phyloP scores from a whole-genome alignment of 1,140 invertebrate species.

The Trissolcus basalis region DNA sequence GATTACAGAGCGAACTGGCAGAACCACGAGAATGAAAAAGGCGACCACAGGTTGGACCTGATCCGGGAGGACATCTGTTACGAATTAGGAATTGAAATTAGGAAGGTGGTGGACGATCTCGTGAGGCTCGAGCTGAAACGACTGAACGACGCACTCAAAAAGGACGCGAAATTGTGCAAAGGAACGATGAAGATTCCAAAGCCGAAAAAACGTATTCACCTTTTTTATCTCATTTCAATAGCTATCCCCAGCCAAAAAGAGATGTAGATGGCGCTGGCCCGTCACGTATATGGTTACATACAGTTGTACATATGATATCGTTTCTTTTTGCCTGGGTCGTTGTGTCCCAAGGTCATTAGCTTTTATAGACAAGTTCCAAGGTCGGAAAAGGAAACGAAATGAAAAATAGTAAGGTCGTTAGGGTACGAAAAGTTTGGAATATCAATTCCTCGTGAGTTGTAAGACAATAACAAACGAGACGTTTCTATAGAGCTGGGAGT shows the following conservation, averaged over 20 bases:
- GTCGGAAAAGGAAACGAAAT: too few relatives aligned
- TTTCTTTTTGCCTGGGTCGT: too few relatives aligned
- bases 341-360: too few relatives aligned
- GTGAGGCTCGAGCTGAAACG: constrained; percentile 78
- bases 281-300: too few relatives aligned
- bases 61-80: constrained; percentile 75
- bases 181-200: constrained; percentile 67
- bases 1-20: constrained; percentile 75
- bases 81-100: constrained; percentile 77
- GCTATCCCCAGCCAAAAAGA: too few relatives aligned
- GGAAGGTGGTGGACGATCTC: constrained; percentile 77
- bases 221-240: too few relatives aligned
- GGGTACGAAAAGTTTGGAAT: too few relatives aligned
- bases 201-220: constrained; percentile 62
- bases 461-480: too few relatives aligned
- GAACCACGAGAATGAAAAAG: constrained; percentile 65
- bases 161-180: constrained; percentile 68
- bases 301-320: too few relatives aligned
- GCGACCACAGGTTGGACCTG: constrained; percentile 74
- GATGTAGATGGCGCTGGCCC: too few relatives aligned
- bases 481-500: not conserved
- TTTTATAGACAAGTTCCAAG: too few relatives aligned
- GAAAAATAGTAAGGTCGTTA: not conserved
- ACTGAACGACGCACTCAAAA: constrained; percentile 74
- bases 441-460: too few relatives aligned